Evolutionary conservation across 2,888 invertebrate species (phyloP).

Genomic region (Acronicta aceris): DNA sequence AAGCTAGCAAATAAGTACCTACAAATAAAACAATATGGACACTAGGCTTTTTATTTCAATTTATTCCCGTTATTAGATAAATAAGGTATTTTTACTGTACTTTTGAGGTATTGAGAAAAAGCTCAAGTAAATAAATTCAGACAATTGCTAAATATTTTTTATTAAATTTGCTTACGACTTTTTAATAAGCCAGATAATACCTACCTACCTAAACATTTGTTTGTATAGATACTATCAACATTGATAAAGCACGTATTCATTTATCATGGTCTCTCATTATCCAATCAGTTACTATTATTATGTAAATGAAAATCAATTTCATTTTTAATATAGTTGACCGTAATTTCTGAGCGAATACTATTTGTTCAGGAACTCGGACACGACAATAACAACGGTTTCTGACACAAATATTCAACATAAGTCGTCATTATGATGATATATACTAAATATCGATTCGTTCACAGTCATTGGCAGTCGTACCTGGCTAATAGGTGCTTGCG

Average conservation of each 20-base stretch:
- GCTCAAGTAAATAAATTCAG: too few species aligned
- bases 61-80: too few species aligned
- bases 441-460: constrained; percentile 70
- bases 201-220: too few species aligned
- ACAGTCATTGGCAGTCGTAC: constrained; percentile 64
- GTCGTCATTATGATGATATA: constrained; percentile 74
- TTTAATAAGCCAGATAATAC: too few species aligned
- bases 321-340: constrained; percentile 29
- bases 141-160: too few species aligned
- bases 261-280: constrained; percentile 13
- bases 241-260: constrained; percentile 14
- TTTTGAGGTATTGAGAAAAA: too few species aligned
- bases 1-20: too few species aligned
- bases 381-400: constrained; percentile 51
- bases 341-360: constrained; percentile 19
- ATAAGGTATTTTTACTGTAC: too few species aligned
- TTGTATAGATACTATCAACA: neutral
- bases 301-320: constrained; percentile 33
- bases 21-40: too few species aligned
- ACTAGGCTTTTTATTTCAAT: too few species aligned
- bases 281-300: constrained; percentile 36
- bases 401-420: constrained; percentile 73
- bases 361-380: constrained; percentile 39
- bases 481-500: constrained; percentile 65
- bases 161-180: too few species aligned